Base-by-base conservation (phyloP, 2,797 vertebrate genomes). In the Myoxocephalus aenaeus region DNA sequence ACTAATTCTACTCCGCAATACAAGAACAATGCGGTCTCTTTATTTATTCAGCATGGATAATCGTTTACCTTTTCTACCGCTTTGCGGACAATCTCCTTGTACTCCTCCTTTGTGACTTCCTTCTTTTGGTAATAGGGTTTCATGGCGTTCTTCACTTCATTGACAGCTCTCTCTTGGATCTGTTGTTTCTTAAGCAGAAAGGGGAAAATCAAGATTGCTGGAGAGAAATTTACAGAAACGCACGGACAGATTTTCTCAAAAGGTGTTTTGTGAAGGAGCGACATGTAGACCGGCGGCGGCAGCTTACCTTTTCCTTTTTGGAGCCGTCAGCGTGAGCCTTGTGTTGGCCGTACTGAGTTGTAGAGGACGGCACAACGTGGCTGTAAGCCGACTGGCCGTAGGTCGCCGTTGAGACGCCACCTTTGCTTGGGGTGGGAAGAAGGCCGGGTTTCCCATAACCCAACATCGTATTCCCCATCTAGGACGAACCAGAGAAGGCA, bases 61-160 rank as follows among this genome's bases (percentile, higher is more conserved):
- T 13, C 2, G 1, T 38, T 56, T 91, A 99, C 98, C 93, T 99
- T 99, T 90, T 99, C 98, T 17, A 99, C 98, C 46, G 98, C 98
- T 95, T 99, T 99, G 87, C 97, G 96, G 59, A 99, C 98, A 10
- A 99, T 99, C 90, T 99, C 98, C 88, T 99, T 99, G 87, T 99
- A 99, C 79, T 99, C 98, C 59, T 99, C 98, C 94, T 99, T 99
- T 14, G 97, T 97, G 94, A 99, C 98, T 81, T 99, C 98, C 93
- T 99, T 99, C 90, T 97, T 99, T 94, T 99, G 98, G 94, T 99
- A 99, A 92, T 95, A 99, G 71, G 97, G 98, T 89, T 99, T 99
- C 82, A 99, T 99, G 27, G 98, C 98, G 0, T 94, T 92, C 89
- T 99, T 99, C 81, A 99, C 98, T 86, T 99, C 98, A 62, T 96